These are phyloP conservation scores for Naso thynnoides DNA, from an alignment of 2,797 vertebrate species.

Conservation along the genomic window DNA sequence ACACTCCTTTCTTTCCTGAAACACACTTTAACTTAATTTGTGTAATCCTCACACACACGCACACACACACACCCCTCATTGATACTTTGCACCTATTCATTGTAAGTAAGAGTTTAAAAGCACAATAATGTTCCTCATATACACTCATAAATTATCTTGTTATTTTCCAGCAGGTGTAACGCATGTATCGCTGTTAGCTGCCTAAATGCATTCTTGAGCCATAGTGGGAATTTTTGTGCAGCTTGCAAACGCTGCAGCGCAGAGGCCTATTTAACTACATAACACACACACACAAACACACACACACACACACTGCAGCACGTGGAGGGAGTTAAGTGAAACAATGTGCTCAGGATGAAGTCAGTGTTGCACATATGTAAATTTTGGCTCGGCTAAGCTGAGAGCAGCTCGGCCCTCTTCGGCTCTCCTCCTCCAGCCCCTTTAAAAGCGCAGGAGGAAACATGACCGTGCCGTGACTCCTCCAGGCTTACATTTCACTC, in stretches of 20 bases:
- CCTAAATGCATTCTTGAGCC: neutral
- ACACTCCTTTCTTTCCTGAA: neutral
- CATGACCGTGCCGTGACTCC: slow-evolving; percentile 91
- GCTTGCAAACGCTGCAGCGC: slow-evolving; percentile 6
- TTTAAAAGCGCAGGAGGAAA: slow-evolving; percentile 85
- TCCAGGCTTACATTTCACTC: slow-evolving; percentile 83
- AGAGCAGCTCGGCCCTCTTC: slow-evolving; percentile 24
- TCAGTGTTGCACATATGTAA: slow-evolving; percentile 54
- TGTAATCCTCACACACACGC: neutral
- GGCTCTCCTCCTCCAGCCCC: slow-evolving; percentile 32
- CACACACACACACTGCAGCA: slow-evolving; percentile 69
- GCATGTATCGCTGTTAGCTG: neutral
- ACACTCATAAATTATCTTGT: neutral
- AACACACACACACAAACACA: slow-evolving; percentile 79
- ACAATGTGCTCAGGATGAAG: slow-evolving; percentile 88
- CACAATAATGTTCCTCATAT: neutral
- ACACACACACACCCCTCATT: neutral
- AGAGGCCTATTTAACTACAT: slow-evolving; percentile 19
- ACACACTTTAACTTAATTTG: neutral
- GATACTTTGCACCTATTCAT: neutral
- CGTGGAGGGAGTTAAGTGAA: slow-evolving; percentile 85
- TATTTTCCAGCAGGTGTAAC: neutral
- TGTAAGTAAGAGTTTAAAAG: slow-evolving; percentile 1
- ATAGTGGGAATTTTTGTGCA: slow-evolving; percentile 5
- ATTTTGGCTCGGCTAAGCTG: slow-evolving; percentile 42